Conservation (phyloP, 2,888 invertebrate species). For the Coelogynopora nodosa region DNA sequence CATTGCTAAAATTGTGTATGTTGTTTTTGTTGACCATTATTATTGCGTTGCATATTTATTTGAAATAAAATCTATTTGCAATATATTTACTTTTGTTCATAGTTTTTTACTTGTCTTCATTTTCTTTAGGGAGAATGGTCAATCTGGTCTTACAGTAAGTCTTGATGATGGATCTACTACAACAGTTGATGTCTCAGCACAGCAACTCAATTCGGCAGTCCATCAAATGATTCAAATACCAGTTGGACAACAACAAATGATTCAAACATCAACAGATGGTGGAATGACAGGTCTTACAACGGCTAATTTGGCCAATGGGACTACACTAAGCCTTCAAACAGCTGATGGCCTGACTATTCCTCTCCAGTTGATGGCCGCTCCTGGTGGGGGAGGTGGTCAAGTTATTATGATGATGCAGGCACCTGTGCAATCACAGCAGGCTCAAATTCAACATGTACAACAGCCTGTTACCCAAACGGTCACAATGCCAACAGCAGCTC, state of each 20-base stretch:
- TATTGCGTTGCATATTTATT: too few species aligned
- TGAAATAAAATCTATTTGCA: too few species aligned
- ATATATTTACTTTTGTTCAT: too few species aligned
- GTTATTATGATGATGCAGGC: conserved; percentile 29
- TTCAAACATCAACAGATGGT: background rate
- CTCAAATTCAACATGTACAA: background rate
- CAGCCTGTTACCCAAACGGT: background rate
- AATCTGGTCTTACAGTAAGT: background rate
- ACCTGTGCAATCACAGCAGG: background rate
- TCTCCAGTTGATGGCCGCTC: background rate
- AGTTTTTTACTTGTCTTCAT: too few species aligned
- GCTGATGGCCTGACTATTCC: conserved; percentile 6
- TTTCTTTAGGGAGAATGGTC: background rate
- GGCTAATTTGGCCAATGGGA: background rate
- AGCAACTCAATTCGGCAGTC: background rate
- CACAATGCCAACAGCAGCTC: background rate
- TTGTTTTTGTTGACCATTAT: too few species aligned
- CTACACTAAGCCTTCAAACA: background rate
- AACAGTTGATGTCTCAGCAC: background rate
- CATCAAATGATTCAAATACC: background rate
- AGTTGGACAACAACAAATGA: background rate
- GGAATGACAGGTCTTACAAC: background rate
- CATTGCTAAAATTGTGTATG: too few species aligned
- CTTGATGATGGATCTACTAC: background rate
- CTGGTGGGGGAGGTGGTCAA: background rate